phyloP scores from a whole-genome alignment of 2,797 vertebrate genomes.

The Crenichthys baileyi region DNA sequence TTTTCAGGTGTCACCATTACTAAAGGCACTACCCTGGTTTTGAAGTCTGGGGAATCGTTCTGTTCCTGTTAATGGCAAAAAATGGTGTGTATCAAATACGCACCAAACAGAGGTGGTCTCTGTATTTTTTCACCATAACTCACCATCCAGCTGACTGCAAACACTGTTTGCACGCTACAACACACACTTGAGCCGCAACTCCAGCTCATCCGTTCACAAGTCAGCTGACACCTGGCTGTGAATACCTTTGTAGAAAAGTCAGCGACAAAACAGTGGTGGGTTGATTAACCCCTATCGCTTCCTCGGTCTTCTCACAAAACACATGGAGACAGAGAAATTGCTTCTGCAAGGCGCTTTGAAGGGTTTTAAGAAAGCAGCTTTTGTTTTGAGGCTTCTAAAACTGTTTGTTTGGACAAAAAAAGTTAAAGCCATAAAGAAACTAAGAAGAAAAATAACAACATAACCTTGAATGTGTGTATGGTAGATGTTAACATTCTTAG shows the following conservation, averaged over 20 bases:
- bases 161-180: background rate
- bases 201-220: accelerated
- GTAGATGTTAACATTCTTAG: background rate
- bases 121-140: background rate
- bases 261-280: background rate
- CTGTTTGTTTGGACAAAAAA: background rate
- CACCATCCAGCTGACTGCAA: background rate
- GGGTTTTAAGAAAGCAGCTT: background rate
- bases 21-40: background rate
- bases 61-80: background rate
- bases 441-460: background rate
- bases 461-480: background rate
- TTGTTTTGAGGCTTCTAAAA: background rate
- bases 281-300: background rate
- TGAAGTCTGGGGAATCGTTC: background rate
- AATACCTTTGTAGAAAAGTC: background rate
- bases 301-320: background rate
- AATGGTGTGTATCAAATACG: background rate
- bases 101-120: background rate
- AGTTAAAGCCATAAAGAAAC: background rate
- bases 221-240: background rate
- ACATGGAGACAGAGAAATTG: background rate
- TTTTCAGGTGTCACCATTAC: background rate
- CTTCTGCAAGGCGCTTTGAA: background rate
- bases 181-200: background rate